phyloP scores from a whole-genome alignment of 1,140 invertebrate species.

The Hirudo medicinalis region DNA sequence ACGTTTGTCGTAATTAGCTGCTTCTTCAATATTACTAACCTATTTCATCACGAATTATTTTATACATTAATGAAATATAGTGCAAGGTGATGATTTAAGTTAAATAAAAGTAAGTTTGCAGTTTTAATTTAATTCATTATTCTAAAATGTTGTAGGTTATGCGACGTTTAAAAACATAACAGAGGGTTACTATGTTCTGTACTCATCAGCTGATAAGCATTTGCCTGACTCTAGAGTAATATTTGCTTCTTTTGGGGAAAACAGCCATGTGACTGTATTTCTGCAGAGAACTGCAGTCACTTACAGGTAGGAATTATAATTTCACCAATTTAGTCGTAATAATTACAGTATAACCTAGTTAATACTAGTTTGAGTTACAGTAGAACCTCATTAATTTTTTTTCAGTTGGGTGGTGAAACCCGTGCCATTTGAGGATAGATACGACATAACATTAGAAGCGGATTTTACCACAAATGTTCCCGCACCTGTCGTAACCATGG shows the following conservation, averaged over 20 bases:
- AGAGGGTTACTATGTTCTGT: conserved; percentile 25
- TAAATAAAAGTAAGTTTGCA: no score
- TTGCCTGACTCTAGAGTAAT: conserved; percentile 22
- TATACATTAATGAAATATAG: no score
- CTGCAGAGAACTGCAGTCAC: conserved; percentile 26
- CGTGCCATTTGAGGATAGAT: conserved; percentile 25
- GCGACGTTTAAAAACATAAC: conserved; percentile 24
- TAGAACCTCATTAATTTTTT: not conserved
- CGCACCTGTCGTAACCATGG: conserved; percentile 23
- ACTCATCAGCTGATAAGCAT: conserved; percentile 23
- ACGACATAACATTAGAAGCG: conserved; percentile 25
- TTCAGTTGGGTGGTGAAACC: conserved; percentile 24
- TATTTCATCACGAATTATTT: no score
- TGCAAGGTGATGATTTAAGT: no score
- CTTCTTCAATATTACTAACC: no score
- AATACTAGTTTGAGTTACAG: no score
- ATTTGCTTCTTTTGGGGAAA: conserved; percentile 16
- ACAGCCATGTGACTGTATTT: conserved; percentile 23
- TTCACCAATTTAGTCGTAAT: not conserved
- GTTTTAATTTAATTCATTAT: no score
- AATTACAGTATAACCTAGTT: not conserved
- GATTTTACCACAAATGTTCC: conserved; percentile 26
- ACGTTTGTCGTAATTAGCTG: no score
- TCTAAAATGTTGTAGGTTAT: conserved; percentile 14
- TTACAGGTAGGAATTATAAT: conserved; percentile 19